These are phyloP conservation scores for Ceuthmochares aereus DNA, from an alignment of 2,113 vertebrate genomes.

Conservation along the genomic window DNA sequence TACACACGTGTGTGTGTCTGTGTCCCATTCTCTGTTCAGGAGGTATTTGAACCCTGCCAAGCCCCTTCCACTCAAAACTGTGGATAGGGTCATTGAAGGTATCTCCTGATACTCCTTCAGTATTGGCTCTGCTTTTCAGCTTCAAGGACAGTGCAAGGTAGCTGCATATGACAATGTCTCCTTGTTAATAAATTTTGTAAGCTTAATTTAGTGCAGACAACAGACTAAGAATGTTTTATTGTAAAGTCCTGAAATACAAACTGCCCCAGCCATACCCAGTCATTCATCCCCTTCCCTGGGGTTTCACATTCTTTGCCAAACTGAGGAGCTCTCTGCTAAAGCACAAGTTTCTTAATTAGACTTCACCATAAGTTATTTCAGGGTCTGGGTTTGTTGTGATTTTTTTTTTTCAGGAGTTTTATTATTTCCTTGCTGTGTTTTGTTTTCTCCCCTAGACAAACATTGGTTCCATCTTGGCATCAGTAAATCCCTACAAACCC, in stretches of 20 bases:
- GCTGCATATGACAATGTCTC: background rate
- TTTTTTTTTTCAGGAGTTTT: background rate
- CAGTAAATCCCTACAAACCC: conserved; percentile 90
- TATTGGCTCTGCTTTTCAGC: background rate
- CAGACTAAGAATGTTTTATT: background rate
- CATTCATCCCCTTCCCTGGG: background rate
- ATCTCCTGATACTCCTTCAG: background rate
- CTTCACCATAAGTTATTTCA: background rate
- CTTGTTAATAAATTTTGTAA: background rate
- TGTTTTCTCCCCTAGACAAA: conserved; percentile 80
- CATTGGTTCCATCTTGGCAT: conserved; percentile 91
- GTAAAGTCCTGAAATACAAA: background rate
- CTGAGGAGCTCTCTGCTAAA: background rate
- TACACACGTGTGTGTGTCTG: background rate
- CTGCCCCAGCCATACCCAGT: background rate
- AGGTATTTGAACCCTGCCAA: background rate
- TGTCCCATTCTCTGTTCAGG: background rate
- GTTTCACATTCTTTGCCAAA: background rate
- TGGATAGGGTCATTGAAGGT: background rate
- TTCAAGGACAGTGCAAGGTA: background rate
- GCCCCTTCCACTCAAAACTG: background rate
- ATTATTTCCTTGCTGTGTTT: conserved; percentile 43
- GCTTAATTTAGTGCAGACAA: background rate
- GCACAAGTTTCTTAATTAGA: background rate
- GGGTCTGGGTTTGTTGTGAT: background rate